Percentiles rank a stretch among this genome's conserved stretches.
These are phyloP conservation scores for Ictalurus punctatus DNA, from an alignment of 2,113 vertebrate species.

Conservation along the genomic window DNA sequence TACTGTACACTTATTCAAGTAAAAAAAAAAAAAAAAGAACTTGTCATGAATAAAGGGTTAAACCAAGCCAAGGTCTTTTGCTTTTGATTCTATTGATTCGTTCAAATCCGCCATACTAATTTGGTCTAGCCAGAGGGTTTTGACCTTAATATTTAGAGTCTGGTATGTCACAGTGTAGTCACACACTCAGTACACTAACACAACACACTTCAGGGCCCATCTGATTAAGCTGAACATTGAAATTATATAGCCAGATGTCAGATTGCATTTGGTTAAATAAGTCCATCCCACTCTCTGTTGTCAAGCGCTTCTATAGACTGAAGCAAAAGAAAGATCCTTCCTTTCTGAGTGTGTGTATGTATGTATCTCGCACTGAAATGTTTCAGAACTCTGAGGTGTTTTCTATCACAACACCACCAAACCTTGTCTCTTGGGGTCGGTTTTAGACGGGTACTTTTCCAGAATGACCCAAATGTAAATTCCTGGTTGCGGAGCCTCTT, in stretches of 20 bases:
- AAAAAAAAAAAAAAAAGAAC: neutral
- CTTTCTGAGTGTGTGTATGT: slow-evolving; percentile 11
- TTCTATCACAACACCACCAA: slow-evolving; percentile 37
- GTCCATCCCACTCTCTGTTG: neutral
- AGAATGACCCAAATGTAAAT: slow-evolving; percentile 10
- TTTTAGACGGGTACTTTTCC: slow-evolving; percentile 20
- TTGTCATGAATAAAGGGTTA: neutral
- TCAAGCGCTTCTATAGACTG: neutral
- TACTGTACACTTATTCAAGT: neutral
- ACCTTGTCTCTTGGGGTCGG: neutral
- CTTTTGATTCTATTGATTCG: neutral
- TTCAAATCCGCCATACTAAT: neutral
- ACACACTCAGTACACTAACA: slow-evolving; percentile 10
- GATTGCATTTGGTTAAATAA: slow-evolving; percentile 39
- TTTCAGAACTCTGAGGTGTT: slow-evolving; percentile 37
- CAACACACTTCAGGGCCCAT: slow-evolving; percentile 9
- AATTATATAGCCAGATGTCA: slow-evolving; percentile 40
- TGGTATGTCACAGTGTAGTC: neutral
- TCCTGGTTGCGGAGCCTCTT: slow-evolving; percentile 6
- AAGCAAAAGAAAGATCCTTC: slow-evolving; percentile 1
- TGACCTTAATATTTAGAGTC: slow-evolving; percentile 31
- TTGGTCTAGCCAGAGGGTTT: slow-evolving; percentile 8
- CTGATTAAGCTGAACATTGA: neutral
- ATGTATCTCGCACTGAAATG: neutral
- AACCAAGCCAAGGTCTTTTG: neutral